A percentile compares a stretch with the other conserved stretches of the same genome.
phyloP scores from a whole-genome alignment of 2,797 vertebrate species.

The Hippocampus kuda region DNA sequence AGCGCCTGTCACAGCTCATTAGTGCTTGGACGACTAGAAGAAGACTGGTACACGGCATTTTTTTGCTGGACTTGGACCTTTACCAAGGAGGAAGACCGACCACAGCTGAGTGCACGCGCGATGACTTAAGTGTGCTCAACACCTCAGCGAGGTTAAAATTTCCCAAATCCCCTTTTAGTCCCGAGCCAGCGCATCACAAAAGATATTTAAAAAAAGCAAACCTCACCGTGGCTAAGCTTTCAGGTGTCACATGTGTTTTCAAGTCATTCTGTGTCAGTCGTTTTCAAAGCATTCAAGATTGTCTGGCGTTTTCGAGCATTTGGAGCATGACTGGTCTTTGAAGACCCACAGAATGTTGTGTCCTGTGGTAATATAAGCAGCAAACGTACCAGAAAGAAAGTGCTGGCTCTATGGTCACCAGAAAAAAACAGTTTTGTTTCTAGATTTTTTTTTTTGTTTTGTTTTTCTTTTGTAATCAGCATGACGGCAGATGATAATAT shows the following conservation, averaged over 20 bases:
- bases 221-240: constrained; percentile 7
- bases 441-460: too few relatives aligned
- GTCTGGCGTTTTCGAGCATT: too few relatives aligned
- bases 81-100: constrained; percentile 38
- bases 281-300: background rate
- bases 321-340: too few relatives aligned
- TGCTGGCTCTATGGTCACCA: too few relatives aligned
- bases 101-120: constrained; percentile 23
- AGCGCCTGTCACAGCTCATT: constrained; percentile 59
- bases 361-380: too few relatives aligned
- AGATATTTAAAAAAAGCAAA: constrained; percentile 17
- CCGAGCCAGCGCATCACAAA: constrained; percentile 15
- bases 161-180: constrained; percentile 17
- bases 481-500: too few relatives aligned
- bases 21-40: constrained; percentile 39
- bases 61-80: constrained; percentile 51
- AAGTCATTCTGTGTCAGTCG: constrained; percentile 21
- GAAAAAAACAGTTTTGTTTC: too few relatives aligned
- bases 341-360: too few relatives aligned
- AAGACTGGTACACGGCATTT: constrained; percentile 34
- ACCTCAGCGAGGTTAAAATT: constrained; percentile 12
- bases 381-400: too few relatives aligned
- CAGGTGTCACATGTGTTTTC: constrained; percentile 27
- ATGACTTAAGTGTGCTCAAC: constrained; percentile 18
- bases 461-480: too few relatives aligned